Evolutionary conservation across 1,140 invertebrate genomes (phyloP), one percentile per base, ranked within the genome.

Genomic region (Helicoverpa zea): DNA sequence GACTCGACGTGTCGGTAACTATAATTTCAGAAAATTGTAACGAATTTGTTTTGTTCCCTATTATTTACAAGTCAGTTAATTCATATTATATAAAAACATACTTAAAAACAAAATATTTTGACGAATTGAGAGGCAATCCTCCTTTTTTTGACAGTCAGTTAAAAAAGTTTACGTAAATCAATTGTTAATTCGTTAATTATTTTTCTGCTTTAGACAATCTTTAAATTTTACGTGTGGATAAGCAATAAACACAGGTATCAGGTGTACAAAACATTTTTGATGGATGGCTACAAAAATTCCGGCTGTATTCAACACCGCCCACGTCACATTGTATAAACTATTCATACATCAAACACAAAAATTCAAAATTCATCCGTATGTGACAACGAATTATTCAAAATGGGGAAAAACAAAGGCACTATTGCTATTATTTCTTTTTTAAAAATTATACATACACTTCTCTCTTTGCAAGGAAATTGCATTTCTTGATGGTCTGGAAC

Each of bases 271-370:
- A 66, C 43, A n/a, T 12, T 23, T 54, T 30, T 54, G 49, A 70
- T 70, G 52, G 49, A 54, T 52, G 16, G 52, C 2, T 52, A 23
- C 47, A 52, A 70, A 70, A 70, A 51, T 52, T 61, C 18, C 1
- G n/a, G 13, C 56, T 73, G 30, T 9, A 23, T 47, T 59, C 56
- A 59, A 49, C 23, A 18, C 14, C 13, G 35, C 43, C 11, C 35
- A 23, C 43, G 73, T 75, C 73, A n/a, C 11, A 29, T 11, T 9
- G n/a, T 2, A 23, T 75, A 49, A 63, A 63, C 56, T 56, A 29
- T 13, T 75, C 73, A 75, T 75, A 59, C 18, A 75, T 75, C 73
- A 75, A 75, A 47, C 35, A 11, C 49, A 52, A 66, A n/a, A 23
- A 52, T 52, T 12, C 29, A 16, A n/a, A 56, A 73, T 75, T 52